phyloP scores from a whole-genome alignment of 2,113 vertebrate species.

The Lophius piscatorius region DNA sequence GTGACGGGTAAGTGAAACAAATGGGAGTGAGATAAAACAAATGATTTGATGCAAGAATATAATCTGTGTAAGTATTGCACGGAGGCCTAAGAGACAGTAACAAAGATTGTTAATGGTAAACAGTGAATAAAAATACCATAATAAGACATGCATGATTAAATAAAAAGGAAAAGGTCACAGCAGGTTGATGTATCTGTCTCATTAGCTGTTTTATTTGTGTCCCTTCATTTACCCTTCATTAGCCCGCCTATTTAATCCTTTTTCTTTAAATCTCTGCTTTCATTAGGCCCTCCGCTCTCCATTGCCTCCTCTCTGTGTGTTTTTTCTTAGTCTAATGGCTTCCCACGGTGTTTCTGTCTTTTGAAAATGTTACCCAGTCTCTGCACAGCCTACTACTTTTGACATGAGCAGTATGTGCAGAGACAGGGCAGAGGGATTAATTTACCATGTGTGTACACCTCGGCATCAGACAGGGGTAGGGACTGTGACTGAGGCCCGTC shows the following conservation, averaged over 20 bases:
- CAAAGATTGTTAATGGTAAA: constrained; percentile 76
- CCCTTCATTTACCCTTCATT: constrained; percentile 77
- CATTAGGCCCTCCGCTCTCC: constrained; percentile 52
- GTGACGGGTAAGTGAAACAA: constrained; percentile 63
- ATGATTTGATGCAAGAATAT: constrained; percentile 63
- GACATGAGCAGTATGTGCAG: constrained; percentile 69
- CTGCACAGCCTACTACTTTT: constrained; percentile 53
- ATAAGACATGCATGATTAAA: constrained; percentile 76
- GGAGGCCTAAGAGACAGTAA: constrained; percentile 55
- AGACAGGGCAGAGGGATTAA: constrained; percentile 75
- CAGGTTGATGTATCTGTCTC: constrained; percentile 80
- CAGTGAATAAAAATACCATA: constrained; percentile 73
- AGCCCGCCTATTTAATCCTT: constrained; percentile 65
- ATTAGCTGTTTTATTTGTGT: constrained; percentile 78
- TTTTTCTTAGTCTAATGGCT: constrained; percentile 61
- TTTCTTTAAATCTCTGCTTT: constrained; percentile 54
- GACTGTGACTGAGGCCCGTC: constrained; percentile 75
- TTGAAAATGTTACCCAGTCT: constrained; percentile 65
- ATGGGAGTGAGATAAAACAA: constrained; percentile 65
- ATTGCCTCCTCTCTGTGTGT: constrained; percentile 34
- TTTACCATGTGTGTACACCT: constrained; percentile 74
- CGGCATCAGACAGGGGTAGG: constrained; percentile 69
- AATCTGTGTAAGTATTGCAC: constrained; percentile 59
- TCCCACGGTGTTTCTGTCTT: constrained; percentile 63
- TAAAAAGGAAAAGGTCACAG: constrained; percentile 77